Evolutionary conservation across 2,888 invertebrate species (phyloP), one percentile per base, ranked within the genome.

Genomic region (Allophyes oxyacanthae): DNA sequence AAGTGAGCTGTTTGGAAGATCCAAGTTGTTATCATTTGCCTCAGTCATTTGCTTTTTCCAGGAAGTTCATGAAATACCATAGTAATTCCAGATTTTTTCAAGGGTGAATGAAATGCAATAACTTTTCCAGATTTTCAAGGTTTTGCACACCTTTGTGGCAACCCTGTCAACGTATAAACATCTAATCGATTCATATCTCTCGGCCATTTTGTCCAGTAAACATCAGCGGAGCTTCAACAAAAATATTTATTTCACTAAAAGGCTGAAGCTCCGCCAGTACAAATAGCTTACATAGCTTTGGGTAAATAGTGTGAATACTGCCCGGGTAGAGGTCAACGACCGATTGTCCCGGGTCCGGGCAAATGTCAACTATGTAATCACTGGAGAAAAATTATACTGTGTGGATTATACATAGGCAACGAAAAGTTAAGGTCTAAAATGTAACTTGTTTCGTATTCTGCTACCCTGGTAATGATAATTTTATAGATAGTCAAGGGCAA

Each of bases 231-330:
- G 36, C 20, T 49, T 50, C 26, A 49, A 56, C 44, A 48, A 51
- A 61, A 58, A 63, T 51, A 42, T 53, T 48, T 64, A 60, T 57
- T 50, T 54, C 34, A 42, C 41, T 43, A 60, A 54, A 60, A 55
- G 42, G 34, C 38, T 30, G 34, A 40, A 28, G 2, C 4, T 4
- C 20, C 52, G 30, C 33, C 30, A 26, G 50, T 28, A 28, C 32
- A 52, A 69, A 51, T 64, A 51, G 20, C 8, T 30, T 25, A n/a
- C n/a, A n/a, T n/a, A 43, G 36, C 32, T 40, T 50, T 41, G 15
- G 44, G 43, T 13, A 54, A 56, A 69, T 50, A 68, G 14, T n/a
- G 25, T 37, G 33, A 53, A 49, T 30, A 41, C 15, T 32, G 28
- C 43, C 49, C 41, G 43, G 38, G 30, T 11, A 30, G 43, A 54